Percentiles rank a stretch among this genome's conserved stretches.
These are phyloP conservation scores for Leptocoma aspasia DNA, from an alignment of 2,113 vertebrate species.

Conservation along the genomic window DNA sequence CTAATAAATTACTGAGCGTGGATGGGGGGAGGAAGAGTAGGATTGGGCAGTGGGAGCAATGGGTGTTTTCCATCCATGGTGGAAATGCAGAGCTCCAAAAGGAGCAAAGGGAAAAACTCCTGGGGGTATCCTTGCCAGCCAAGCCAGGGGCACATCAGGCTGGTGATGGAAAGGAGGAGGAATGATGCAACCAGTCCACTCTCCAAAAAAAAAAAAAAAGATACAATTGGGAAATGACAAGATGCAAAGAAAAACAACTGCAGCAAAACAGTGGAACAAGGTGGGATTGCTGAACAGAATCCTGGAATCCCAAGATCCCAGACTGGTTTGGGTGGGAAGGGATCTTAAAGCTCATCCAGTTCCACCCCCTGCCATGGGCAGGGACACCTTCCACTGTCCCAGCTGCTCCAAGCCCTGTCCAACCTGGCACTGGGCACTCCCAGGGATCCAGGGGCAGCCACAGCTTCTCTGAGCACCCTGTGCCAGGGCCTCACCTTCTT, in stretches of 20 bases:
- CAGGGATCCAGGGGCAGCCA: neutral
- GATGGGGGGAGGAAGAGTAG: neutral
- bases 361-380: neutral
- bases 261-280: accelerated
- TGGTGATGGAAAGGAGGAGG: neutral
- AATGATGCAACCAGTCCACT: neutral
- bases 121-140: neutral
- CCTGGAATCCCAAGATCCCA: neutral
- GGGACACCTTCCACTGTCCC: neutral
- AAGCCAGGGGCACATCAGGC: neutral
- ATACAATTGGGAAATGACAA: neutral
- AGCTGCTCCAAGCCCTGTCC: neutral
- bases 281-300: neutral
- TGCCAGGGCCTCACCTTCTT: neutral
- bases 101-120: neutral
- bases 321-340: neutral
- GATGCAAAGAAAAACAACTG: neutral
- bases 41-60: neutral
- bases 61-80: neutral
- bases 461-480: neutral
- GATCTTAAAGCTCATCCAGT: neutral
- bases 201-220: neutral
- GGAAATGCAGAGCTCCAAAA: neutral
- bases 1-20: neutral
- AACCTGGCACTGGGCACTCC: neutral